Evolutionary conservation across 1,140 invertebrate genomes (phyloP).

Genomic region (Drosophila persimilis): DNA sequence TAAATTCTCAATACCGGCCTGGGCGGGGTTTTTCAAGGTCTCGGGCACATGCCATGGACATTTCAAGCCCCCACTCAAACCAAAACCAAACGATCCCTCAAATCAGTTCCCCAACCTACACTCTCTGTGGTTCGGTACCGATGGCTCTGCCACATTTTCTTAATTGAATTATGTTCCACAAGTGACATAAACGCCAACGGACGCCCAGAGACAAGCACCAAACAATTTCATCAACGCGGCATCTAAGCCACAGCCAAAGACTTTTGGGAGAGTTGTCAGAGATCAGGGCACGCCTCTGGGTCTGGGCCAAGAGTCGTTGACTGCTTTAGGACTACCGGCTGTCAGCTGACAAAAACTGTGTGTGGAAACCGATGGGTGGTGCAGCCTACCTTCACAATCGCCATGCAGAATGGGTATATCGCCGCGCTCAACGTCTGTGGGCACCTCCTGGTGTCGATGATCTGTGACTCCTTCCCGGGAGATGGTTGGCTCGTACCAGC

Average conservation of each 20-base stretch:
- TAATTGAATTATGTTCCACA: slow-evolving; percentile 71
- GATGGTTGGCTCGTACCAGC: slow-evolving; percentile 75
- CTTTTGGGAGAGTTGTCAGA: slow-evolving; percentile 26
- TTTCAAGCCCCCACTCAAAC: slow-evolving; percentile 34
- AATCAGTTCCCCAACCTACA: slow-evolving; percentile 32
- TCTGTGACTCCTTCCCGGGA: slow-evolving; percentile 58
- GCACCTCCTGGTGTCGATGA: slow-evolving; percentile 69
- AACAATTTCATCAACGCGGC: slow-evolving; percentile 60
- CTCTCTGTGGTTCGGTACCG: background rate
- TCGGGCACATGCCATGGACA: slow-evolving; percentile 49
- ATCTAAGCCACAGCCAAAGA: slow-evolving; percentile 50
- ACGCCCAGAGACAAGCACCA: slow-evolving; percentile 7
- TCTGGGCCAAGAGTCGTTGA: slow-evolving; percentile 44
- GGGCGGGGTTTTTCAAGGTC: slow-evolving; percentile 27
- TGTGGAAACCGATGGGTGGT: slow-evolving; percentile 1
- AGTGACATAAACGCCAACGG: slow-evolving; percentile 68
- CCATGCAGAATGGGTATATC: slow-evolving; percentile 90
- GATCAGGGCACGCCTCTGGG: slow-evolving; percentile 30
- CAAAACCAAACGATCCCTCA: slow-evolving; percentile 18
- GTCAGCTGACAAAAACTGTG: slow-evolving; percentile 18
- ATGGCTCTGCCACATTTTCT: slow-evolving; percentile 20
- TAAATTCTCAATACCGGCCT: background rate
- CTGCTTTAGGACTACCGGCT: slow-evolving; percentile 62
- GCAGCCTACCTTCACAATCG: slow-evolving; percentile 86
- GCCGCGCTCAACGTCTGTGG: slow-evolving; percentile 85